Evolutionary conservation across 2,113 vertebrate genomes (phyloP).

Genomic region (Myotis lucifugus): DNA sequence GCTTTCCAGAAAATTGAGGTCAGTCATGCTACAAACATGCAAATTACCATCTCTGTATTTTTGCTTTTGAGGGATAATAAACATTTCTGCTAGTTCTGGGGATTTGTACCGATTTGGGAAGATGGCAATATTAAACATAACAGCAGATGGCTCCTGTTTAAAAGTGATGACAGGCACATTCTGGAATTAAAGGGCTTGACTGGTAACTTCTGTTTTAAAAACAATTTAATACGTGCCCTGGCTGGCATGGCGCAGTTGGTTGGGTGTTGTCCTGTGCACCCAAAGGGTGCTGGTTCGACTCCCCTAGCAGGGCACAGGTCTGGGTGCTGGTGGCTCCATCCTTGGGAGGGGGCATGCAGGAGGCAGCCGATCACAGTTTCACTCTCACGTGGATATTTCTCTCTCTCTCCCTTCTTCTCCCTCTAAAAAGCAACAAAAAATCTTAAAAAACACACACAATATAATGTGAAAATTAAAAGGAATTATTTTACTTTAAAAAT

Average conservation of each 20-base stretch:
- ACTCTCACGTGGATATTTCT: no score
- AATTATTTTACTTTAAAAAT: slow-evolving; percentile 11
- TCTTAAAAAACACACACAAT: not conserved
- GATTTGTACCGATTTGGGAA: not conserved
- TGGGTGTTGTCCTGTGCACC: no score
- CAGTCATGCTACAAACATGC: not conserved
- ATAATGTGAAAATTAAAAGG: not conserved
- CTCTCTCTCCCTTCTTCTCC: no score
- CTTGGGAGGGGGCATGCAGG: no score
- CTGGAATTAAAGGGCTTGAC: not conserved
- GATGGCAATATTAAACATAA: not conserved
- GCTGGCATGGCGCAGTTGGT: no score
- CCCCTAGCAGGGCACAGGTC: no score
- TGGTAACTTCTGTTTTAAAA: slow-evolving; percentile 9
- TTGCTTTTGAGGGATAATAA: not conserved
- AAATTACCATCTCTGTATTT: not conserved
- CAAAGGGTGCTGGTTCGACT: no score
- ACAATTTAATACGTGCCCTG: not conserved
- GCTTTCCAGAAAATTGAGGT: slow-evolving; percentile 21
- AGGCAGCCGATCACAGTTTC: no score
- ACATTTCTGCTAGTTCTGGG: slow-evolving; percentile 6
- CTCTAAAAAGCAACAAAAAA: no score
- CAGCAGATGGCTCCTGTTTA: slow-evolving; percentile 44
- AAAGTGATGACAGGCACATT: not conserved
- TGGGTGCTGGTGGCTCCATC: no score